Conservation (phyloP, 2,797 vertebrate species). For the Protonibea diacanthus region DNA sequence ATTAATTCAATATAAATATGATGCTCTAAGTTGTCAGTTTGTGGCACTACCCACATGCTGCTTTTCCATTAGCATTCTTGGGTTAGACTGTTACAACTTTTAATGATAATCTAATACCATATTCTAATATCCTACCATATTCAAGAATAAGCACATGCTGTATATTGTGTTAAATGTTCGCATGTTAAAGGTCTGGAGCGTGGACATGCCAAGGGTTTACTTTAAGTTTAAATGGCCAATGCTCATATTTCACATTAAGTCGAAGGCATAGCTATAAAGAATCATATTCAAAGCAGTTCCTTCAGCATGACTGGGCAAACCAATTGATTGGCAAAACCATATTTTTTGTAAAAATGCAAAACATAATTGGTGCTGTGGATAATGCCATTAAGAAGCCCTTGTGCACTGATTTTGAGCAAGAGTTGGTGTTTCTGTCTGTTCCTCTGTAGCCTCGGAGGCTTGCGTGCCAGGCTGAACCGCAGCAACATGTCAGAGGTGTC, state of each 20-base stretch:
- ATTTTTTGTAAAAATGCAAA: neutral
- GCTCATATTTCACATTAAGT: neutral
- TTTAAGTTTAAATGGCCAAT: neutral
- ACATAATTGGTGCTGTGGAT: neutral
- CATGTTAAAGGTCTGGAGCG: neutral
- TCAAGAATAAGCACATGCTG: neutral
- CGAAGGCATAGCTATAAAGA: neutral
- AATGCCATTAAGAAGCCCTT: too few relatives aligned
- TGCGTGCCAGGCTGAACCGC: conserved; percentile 85
- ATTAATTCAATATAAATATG: neutral
- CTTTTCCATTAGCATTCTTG: too few relatives aligned
- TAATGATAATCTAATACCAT: neutral
- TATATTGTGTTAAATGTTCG: too few relatives aligned
- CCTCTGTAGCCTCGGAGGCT: conserved; percentile 82
- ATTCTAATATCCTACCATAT: neutral
- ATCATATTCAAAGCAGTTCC: neutral
- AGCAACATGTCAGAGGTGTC: conserved; percentile 80
- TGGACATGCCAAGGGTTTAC: too few relatives aligned
- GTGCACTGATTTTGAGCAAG: neutral
- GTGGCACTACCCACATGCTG: neutral
- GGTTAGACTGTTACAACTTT: neutral
- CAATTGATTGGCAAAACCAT: neutral
- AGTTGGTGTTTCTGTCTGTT: neutral
- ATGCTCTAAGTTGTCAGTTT: neutral
- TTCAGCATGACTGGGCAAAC: neutral